These are phyloP conservation scores for Apocheima hispidaria DNA, from an alignment of 2,888 invertebrate species.

Conservation along the genomic window DNA sequence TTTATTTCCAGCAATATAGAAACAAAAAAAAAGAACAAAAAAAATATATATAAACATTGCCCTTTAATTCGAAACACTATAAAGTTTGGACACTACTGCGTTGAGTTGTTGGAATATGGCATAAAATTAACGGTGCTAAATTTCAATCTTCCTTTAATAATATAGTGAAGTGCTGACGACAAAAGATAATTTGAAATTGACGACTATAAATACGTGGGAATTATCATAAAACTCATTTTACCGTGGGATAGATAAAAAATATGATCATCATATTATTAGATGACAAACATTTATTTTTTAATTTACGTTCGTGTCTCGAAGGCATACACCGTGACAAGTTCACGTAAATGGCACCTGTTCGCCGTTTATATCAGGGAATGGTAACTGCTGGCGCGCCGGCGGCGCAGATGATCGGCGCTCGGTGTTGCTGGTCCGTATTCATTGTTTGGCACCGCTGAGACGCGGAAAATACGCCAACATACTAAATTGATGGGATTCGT, in stretches of 20 bases:
- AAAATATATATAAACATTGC: too few relatives aligned
- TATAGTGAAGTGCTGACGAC: neutral
- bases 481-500: slow-evolving; percentile 63
- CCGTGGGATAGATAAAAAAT: slow-evolving; percentile 16
- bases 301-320: slow-evolving; percentile 49
- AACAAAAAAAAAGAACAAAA: too few relatives aligned
- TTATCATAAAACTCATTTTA: slow-evolving; percentile 27
- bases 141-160: too few relatives aligned
- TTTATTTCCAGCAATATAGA: too few relatives aligned
- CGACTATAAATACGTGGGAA: slow-evolving; percentile 9
- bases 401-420: slow-evolving; percentile 24
- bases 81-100: too few relatives aligned
- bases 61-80: too few relatives aligned
- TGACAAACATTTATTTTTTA: slow-evolving; percentile 60
- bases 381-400: slow-evolving; percentile 48
- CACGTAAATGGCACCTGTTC: slow-evolving; percentile 66
- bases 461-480: slow-evolving; percentile 66
- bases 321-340: slow-evolving; percentile 58
- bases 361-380: slow-evolving; percentile 66
- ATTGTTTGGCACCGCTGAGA: slow-evolving; percentile 72
- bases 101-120: too few relatives aligned
- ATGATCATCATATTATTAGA: slow-evolving; percentile 49
- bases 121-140: too few relatives aligned
- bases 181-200: slow-evolving; percentile 1
- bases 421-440: slow-evolving; percentile 45